A percentile compares a stretch with the other conserved stretches of the same genome.
These are phyloP conservation scores for Hydropsyche tenuis DNA, from an alignment of 1,140 invertebrate species.

Conservation along the genomic window DNA sequence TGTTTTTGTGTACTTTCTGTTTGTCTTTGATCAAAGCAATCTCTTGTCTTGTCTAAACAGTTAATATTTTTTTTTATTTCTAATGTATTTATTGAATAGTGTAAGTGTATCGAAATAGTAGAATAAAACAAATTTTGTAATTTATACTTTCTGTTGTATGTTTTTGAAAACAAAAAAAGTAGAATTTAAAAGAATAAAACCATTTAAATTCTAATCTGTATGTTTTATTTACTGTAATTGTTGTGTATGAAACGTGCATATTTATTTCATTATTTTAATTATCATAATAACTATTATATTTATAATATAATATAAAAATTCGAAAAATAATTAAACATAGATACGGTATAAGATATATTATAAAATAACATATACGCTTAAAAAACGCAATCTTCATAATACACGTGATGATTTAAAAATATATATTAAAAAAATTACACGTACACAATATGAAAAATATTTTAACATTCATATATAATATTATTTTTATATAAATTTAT, in stretches of 20 bases:
- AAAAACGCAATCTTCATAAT: no score
- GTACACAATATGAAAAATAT: background rate
- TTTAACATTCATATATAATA: background rate
- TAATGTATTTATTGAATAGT: slow-evolving; percentile 17
- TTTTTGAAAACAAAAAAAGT: background rate
- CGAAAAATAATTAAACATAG: no score
- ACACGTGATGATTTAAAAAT: background rate
- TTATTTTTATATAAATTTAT: background rate
- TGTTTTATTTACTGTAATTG: background rate
- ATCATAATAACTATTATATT: background rate
- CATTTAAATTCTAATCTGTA: background rate
- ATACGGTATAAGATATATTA: no score
- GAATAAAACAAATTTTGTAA: slow-evolving; percentile 7
- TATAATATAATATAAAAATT: background rate
- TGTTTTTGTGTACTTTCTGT: no score
- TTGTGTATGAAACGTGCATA: background rate
- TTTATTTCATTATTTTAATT: background rate
- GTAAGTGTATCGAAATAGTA: background rate
- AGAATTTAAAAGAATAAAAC: slow-evolving; percentile 8
- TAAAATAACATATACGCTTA: no score
- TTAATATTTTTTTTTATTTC: slow-evolving; percentile 3
- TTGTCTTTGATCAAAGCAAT: background rate
- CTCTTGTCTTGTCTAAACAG: background rate
- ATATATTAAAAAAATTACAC: background rate
- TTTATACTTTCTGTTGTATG: slow-evolving; percentile 10